Evolutionary conservation across 1,140 invertebrate species (phyloP).

Genomic region (Orius laevigatus): DNA sequence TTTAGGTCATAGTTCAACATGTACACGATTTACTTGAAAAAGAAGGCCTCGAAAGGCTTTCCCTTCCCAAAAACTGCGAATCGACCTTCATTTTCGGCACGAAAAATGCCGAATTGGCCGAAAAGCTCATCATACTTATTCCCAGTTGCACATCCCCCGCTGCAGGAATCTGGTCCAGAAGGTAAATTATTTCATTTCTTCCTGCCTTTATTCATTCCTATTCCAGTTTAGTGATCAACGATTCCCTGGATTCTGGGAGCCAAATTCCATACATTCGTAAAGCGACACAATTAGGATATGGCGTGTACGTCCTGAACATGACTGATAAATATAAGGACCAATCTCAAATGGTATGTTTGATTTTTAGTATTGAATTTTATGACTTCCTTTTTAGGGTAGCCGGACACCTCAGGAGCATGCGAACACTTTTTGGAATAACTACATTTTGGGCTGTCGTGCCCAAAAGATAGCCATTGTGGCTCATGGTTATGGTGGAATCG

Average conservation of each 20-base stretch:
- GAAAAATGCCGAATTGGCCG: constrained; percentile 38
- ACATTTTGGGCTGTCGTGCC: constrained; percentile 38
- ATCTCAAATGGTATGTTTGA: background rate
- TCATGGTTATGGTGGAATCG: constrained; percentile 57
- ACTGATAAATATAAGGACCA: constrained; percentile 43
- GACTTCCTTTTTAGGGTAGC: constrained; percentile 29
- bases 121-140: constrained; percentile 53
- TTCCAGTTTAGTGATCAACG: constrained; percentile 61
- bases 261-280: constrained; percentile 56
- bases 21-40: constrained; percentile 47
- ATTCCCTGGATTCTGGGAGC: constrained; percentile 51
- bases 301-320: constrained; percentile 54
- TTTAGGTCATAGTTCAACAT: constrained; percentile 42
- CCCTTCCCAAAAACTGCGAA: constrained; percentile 34
- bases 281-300: constrained; percentile 45
- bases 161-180: constrained; percentile 66
- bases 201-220: constrained; percentile 14
- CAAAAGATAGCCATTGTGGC: constrained; percentile 51
- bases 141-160: constrained; percentile 62
- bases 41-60: constrained; percentile 34
- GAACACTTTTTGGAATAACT: constrained; percentile 48
- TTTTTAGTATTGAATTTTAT: constrained; percentile 1
- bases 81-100: constrained; percentile 41
- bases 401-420: constrained; percentile 40
- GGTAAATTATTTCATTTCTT: too few relatives aligned